Percentiles rank a stretch among this genome's conserved stretches.
Conservation (phyloP, 2,888 invertebrate genomes). For the Iselma pallidipennis region DNA sequence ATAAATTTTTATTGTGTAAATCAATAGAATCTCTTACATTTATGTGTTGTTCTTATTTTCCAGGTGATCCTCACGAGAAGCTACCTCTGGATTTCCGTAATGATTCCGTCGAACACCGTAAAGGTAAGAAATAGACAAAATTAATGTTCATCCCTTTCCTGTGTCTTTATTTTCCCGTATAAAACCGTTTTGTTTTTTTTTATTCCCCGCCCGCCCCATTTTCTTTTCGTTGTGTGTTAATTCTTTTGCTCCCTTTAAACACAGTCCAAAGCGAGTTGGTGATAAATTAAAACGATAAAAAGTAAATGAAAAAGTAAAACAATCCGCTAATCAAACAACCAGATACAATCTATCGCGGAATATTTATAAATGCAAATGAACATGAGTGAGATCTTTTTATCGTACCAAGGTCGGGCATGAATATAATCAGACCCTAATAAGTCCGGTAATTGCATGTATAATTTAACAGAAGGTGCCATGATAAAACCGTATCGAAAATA, state of each 20-base stretch:
- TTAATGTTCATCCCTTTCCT: too few species aligned
- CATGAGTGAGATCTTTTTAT: slow-evolving; percentile 36
- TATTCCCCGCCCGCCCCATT: too few species aligned
- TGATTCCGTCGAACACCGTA: slow-evolving; percentile 44
- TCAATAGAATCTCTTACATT: too few species aligned
- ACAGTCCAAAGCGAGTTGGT: slow-evolving; percentile 9
- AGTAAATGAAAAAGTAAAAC: slow-evolving; percentile 42
- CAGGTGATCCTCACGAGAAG: slow-evolving; percentile 52
- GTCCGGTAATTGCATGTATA: slow-evolving; percentile 49
- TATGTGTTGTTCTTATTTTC: slow-evolving; percentile 25
- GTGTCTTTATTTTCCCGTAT: slow-evolving; percentile 26
- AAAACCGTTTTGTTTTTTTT: slow-evolving; percentile 7
- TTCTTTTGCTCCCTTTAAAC: slow-evolving; percentile 35
- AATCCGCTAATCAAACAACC: slow-evolving; percentile 48
- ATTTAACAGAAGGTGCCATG: slow-evolving; percentile 52
- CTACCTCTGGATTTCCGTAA: slow-evolving; percentile 48
- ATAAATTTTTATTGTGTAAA: too few species aligned
- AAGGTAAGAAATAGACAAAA: slow-evolving; percentile 52
- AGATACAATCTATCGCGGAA: slow-evolving; percentile 45
- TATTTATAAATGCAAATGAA: slow-evolving; percentile 48
- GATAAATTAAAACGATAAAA: slow-evolving; percentile 47
- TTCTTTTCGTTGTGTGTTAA: slow-evolving; percentile 33
- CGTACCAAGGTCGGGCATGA: slow-evolving; percentile 40
- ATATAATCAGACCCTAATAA: slow-evolving; percentile 48
- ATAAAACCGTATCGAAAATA: slow-evolving; percentile 52